Conservation (phyloP, 2,888 invertebrate genomes). For the Sarcophaga rosellei region DNA sequence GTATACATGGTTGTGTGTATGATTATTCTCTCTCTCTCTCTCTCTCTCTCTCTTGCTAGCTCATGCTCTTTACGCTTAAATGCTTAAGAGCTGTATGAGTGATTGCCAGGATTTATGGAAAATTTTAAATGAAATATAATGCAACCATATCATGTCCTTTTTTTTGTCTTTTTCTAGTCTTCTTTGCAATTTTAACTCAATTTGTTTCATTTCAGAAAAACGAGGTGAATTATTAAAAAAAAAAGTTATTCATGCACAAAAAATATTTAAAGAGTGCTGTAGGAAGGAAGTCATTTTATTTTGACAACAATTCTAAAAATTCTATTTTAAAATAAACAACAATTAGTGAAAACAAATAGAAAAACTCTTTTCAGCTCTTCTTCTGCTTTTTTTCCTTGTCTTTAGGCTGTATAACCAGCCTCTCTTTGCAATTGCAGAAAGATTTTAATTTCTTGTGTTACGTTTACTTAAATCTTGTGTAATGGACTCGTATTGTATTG, state of each 20-base stretch:
- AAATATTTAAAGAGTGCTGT: no score
- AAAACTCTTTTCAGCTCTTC: neutral
- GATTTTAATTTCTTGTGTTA: constrained; percentile 15
- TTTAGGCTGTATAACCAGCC: constrained; percentile 29
- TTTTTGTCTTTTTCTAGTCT: neutral
- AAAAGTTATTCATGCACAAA: no score
- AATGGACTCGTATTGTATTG: neutral
- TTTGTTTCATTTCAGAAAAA: neutral
- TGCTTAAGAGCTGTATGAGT: constrained; percentile 18
- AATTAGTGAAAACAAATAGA: constrained; percentile 38
- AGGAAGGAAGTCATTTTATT: no score
- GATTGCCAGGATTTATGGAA: constrained; percentile 16
- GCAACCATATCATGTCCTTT: neutral
- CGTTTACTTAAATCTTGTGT: constrained; percentile 25
- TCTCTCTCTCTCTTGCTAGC: no score
- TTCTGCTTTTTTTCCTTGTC: neutral
- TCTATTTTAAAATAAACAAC: constrained; percentile 28
- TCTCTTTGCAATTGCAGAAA: neutral
- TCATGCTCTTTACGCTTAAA: constrained; percentile 17
- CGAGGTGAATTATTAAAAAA: no score
- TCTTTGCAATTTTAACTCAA: neutral
- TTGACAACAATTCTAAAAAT: no score
- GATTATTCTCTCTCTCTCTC: no score
- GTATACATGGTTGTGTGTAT: neutral
- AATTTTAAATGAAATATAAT: neutral